phyloP scores from a whole-genome alignment of 35 echinoderm and acorn worm species.

The Anneissia japonica region DNA sequence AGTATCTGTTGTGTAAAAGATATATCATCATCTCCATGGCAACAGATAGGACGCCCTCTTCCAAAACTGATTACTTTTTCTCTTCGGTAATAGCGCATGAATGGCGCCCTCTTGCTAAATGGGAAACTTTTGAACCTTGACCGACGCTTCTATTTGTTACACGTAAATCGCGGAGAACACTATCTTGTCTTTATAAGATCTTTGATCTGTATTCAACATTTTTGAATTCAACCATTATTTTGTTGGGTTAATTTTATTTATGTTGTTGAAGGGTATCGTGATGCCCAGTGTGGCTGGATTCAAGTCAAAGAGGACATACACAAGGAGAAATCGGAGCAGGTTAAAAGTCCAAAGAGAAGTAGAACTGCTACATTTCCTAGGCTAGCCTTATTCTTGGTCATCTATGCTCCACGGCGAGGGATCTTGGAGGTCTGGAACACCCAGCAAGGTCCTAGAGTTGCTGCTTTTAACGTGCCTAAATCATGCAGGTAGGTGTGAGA shows the following conservation, averaged over 20 bases:
- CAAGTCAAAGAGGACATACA: conserved; percentile 73
- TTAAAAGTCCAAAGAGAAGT: conserved; percentile 4
- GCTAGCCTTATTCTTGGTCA: conserved; percentile 85
- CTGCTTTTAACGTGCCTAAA: conserved; percentile 96
- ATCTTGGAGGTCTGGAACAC: conserved; percentile 98
- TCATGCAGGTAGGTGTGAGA: conserved; percentile 65
- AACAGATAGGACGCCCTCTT: too few relatives aligned
- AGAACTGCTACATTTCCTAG: conserved; percentile 21
- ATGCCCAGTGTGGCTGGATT: conserved; percentile 98
- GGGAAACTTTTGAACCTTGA: too few relatives aligned
- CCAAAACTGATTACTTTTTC: too few relatives aligned
- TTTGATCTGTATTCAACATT: neutral
- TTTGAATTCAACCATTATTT: neutral
- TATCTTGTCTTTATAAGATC: too few relatives aligned
- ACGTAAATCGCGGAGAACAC: too few relatives aligned
- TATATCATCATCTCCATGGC: too few relatives aligned
- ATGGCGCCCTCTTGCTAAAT: too few relatives aligned
- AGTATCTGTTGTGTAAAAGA: too few relatives aligned
- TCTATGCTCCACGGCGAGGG: conserved; percentile 86
- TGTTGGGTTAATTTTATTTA: neutral
- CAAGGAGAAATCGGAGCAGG: conserved; percentile 30
- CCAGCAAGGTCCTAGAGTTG: conserved; percentile 90
- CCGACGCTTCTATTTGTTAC: too few relatives aligned
- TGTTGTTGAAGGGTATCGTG: conserved; percentile 56
- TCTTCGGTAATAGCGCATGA: too few relatives aligned